These are phyloP conservation scores for Hormiphora californensis DNA, from an alignment of 37 sponge, comb jelly and placozoan species.

Conservation along the genomic window DNA sequence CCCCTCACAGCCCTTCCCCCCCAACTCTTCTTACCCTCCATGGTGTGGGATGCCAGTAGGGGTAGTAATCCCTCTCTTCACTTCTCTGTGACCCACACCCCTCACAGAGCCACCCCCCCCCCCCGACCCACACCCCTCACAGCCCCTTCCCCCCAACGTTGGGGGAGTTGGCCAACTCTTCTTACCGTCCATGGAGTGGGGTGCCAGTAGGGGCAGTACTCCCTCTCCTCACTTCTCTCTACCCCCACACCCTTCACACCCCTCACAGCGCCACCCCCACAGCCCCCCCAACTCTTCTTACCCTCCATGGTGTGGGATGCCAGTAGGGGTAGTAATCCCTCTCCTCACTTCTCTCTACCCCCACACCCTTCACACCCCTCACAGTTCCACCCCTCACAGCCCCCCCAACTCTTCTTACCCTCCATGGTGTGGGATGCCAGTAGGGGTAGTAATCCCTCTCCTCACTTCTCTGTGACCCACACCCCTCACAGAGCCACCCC, in stretches of 20 bases:
- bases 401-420: constrained; percentile 68
- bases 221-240: constrained; percentile 95
- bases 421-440: constrained; percentile 96
- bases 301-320: constrained; percentile 93
- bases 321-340: constrained; percentile 98
- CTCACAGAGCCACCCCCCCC: too few relatives aligned
- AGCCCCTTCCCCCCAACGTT: too few relatives aligned
- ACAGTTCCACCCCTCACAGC: too few relatives aligned
- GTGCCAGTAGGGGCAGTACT: constrained; percentile 99
- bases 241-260: too few relatives aligned
- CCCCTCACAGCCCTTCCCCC: too few relatives aligned
- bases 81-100: constrained; percentile 93
- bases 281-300: constrained; percentile 39
- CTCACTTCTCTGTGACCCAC: constrained; percentile 92
- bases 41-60: constrained; percentile 97
- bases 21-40: constrained; percentile 96
- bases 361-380: too few relatives aligned
- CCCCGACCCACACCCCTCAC: too few relatives aligned
- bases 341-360: constrained; percentile 97
- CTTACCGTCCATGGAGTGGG: constrained; percentile 93
- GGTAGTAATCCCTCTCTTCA: constrained; percentile 98
- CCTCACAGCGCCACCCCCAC: too few relatives aligned
- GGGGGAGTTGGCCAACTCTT: too few relatives aligned
- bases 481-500: too few relatives aligned
- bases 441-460: constrained; percentile 98